Conservation (phyloP, 1,140 invertebrate species). For the Pogonomyrmex barbatus region DNA sequence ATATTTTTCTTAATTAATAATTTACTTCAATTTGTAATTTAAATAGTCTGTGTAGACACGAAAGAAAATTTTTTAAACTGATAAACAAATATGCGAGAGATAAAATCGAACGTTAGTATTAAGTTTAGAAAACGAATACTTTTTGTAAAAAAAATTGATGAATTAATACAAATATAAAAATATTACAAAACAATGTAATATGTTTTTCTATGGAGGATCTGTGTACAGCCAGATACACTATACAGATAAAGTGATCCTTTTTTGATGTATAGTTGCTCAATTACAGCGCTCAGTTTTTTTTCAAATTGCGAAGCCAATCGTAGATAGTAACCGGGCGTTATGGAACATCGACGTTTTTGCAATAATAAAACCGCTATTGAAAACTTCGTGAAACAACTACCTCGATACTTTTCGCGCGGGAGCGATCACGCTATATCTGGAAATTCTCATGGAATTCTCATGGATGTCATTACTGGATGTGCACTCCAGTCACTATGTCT, state of each 20-base stretch:
- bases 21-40: constrained; percentile 14
- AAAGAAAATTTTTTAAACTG: neutral
- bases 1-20: neutral
- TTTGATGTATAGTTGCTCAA: neutral
- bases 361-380: constrained; percentile 20
- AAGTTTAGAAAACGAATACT: neutral
- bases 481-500: neutral
- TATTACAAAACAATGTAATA: neutral
- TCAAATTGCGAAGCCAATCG: neutral
- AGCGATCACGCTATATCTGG: neutral
- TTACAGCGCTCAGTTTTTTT: neutral
- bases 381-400: neutral
- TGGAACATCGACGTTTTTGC: neutral
- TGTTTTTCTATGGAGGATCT: neutral
- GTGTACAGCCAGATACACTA: neutral
- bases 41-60: neutral
- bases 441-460: neutral
- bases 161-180: neutral
- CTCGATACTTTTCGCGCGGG: constrained; percentile 14
- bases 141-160: neutral
- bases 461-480: constrained; percentile 5
- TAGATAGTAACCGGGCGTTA: neutral
- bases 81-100: neutral
- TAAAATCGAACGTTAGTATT: neutral
- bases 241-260: neutral